Percentiles rank a stretch among this genome's conserved stretches.
These are phyloP conservation scores for Cephus pygmeus DNA, from an alignment of 2,888 invertebrate species.

Conservation along the genomic window DNA sequence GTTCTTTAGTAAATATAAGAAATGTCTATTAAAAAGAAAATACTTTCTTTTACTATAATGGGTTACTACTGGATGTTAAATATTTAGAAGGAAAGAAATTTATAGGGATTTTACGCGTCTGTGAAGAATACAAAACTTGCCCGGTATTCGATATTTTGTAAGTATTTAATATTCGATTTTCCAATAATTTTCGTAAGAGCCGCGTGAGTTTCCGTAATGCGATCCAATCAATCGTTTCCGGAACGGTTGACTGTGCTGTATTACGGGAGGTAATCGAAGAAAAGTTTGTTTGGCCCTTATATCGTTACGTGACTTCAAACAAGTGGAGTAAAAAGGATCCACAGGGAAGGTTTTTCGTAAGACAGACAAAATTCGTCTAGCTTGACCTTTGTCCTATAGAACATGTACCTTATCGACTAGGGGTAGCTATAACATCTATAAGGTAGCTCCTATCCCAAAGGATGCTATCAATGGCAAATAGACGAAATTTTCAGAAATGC, in stretches of 20 bases:
- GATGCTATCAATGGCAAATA: not conserved
- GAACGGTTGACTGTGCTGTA: not conserved
- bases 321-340: not conserved
- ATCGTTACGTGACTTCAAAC: not conserved
- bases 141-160: not conserved
- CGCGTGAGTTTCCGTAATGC: not conserved
- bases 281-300: not conserved
- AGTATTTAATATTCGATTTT: not conserved
- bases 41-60: not conserved
- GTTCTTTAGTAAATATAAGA: not conserved
- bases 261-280: not conserved
- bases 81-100: not conserved
- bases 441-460: no score
- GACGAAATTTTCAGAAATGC: no score
- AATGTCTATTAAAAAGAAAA: not conserved
- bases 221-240: not conserved
- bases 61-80: not conserved
- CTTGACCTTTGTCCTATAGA: not conserved
- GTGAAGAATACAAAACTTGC: not conserved
- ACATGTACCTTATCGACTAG: not conserved
- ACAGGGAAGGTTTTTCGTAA: not conserved
- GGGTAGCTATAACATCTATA: no score
- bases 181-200: not conserved
- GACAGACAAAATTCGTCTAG: not conserved
- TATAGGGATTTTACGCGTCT: not conserved